Evolutionary conservation across 2,888 invertebrate genomes (phyloP).

Genomic region (Tetheella fluctuosa): DNA sequence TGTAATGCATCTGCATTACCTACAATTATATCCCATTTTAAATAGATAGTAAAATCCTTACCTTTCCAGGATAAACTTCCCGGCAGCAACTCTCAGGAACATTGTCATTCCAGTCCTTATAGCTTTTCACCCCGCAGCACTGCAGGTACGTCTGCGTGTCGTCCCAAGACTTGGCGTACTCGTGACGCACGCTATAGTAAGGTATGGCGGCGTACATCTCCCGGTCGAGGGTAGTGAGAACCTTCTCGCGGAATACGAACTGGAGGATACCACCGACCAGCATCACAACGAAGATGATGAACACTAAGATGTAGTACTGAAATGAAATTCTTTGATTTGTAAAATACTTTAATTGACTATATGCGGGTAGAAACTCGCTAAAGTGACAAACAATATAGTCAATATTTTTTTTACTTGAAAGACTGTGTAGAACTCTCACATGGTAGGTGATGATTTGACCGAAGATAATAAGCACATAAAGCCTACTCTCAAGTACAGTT

Average conservation of each 20-base stretch:
- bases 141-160: constrained; percentile 92
- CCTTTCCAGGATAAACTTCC: constrained; percentile 84
- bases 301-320: constrained; percentile 94
- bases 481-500: too few species aligned
- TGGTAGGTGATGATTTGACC: too few species aligned
- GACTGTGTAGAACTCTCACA: too few species aligned
- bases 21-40: too few species aligned
- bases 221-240: constrained; percentile 89
- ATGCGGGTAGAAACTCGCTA: too few species aligned
- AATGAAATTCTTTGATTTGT: constrained; percentile 45
- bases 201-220: constrained; percentile 91
- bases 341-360: not conserved
- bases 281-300: constrained; percentile 95
- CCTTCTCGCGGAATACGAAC: constrained; percentile 94
- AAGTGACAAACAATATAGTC: too few species aligned
- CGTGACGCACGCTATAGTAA: constrained; percentile 87
- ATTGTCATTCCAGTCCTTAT: constrained; percentile 89
- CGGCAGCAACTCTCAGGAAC: constrained; percentile 92
- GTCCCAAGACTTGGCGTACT: constrained; percentile 93
- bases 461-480: too few species aligned
- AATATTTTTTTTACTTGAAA: too few species aligned
- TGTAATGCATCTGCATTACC: too few species aligned
- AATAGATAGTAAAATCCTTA: too few species aligned
- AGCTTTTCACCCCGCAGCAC: constrained; percentile 92
- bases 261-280: constrained; percentile 95